phyloP scores from a whole-genome alignment of 64 coral and sea anemone genomes.

The Orbicella faveolata region DNA sequence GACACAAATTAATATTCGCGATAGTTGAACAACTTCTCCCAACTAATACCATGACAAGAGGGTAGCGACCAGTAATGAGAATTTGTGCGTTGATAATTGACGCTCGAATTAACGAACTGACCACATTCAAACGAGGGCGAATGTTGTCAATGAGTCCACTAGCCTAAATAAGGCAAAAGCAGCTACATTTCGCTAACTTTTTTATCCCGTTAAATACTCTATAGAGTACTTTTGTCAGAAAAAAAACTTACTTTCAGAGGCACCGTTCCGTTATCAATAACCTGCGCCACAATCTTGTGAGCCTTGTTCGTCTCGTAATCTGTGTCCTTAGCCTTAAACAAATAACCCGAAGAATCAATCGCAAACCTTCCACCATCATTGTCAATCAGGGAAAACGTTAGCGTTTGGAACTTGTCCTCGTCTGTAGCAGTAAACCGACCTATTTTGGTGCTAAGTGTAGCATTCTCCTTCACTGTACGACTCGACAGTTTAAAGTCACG shows the following conservation, averaged over 20 bases:
- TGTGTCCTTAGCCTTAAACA: constrained; percentile 72
- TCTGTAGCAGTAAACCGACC: constrained; percentile 72
- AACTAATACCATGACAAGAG: too few relatives aligned
- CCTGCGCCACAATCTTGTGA: constrained; percentile 63
- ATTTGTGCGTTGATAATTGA: too few relatives aligned
- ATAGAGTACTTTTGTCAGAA: not conserved
- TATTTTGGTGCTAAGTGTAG: constrained; percentile 49
- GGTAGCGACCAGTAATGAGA: too few relatives aligned
- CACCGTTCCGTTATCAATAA: constrained; percentile 54
- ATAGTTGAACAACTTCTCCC: not conserved
- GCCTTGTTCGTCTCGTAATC: constrained; percentile 80
- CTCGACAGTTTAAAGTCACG: constrained; percentile 70
- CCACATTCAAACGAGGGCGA: too few relatives aligned
- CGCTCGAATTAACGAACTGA: too few relatives aligned
- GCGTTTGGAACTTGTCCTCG: constrained; percentile 65
- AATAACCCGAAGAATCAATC: constrained; percentile 57
- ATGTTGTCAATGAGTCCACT: too few relatives aligned
- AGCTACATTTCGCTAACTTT: too few relatives aligned
- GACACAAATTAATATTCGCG: not conserved
- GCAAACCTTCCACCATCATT: constrained; percentile 65
- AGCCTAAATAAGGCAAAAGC: too few relatives aligned
- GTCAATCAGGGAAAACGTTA: constrained; percentile 58
- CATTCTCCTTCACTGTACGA: constrained; percentile 82
- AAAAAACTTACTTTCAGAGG: constrained; percentile 40
- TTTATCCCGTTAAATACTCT: not conserved